A percentile compares a stretch with the other conserved stretches of the same genome.
Conservation (phyloP, 2,888 invertebrate genomes). For the Napeogenes inachia region DNA sequence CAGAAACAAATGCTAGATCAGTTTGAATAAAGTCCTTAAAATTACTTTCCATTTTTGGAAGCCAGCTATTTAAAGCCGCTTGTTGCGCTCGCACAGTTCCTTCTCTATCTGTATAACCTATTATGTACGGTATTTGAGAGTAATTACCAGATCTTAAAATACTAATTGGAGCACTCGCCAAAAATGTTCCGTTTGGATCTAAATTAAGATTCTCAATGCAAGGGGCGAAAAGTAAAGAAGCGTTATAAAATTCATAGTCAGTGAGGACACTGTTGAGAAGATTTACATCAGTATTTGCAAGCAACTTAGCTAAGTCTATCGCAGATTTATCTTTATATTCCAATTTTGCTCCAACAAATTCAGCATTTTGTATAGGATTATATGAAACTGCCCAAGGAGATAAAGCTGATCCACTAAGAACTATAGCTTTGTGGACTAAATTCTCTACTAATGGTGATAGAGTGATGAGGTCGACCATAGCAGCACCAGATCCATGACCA, state of each 20-base stretch:
- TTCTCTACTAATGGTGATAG: slow-evolving; percentile 48
- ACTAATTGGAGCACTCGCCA: slow-evolving; percentile 54
- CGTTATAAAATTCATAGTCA: slow-evolving; percentile 51
- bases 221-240: slow-evolving; percentile 62
- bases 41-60: slow-evolving; percentile 52
- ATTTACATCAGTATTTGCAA: slow-evolving; percentile 42
- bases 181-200: slow-evolving; percentile 44
- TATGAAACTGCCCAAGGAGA: slow-evolving; percentile 67
- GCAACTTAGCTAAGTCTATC: slow-evolving; percentile 44
- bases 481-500: slow-evolving; percentile 88
- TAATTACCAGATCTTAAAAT: slow-evolving; percentile 52
- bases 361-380: slow-evolving; percentile 55
- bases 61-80: slow-evolving; percentile 47
- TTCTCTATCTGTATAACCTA: slow-evolving; percentile 57
- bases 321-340: slow-evolving; percentile 44
- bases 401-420: slow-evolving; percentile 60
- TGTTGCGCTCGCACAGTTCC: slow-evolving; percentile 57
- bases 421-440: slow-evolving; percentile 59
- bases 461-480: slow-evolving; percentile 66
- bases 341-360: slow-evolving; percentile 45
- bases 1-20: slow-evolving; percentile 45
- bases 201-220: slow-evolving; percentile 53
- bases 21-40: slow-evolving; percentile 58
- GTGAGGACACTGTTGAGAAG: slow-evolving; percentile 42
- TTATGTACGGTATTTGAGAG: slow-evolving; percentile 55